A percentile compares a stretch with the other conserved stretches of the same genome.
phyloP scores from a whole-genome alignment of 2,797 vertebrate species.

The Gallinago solitaria region DNA sequence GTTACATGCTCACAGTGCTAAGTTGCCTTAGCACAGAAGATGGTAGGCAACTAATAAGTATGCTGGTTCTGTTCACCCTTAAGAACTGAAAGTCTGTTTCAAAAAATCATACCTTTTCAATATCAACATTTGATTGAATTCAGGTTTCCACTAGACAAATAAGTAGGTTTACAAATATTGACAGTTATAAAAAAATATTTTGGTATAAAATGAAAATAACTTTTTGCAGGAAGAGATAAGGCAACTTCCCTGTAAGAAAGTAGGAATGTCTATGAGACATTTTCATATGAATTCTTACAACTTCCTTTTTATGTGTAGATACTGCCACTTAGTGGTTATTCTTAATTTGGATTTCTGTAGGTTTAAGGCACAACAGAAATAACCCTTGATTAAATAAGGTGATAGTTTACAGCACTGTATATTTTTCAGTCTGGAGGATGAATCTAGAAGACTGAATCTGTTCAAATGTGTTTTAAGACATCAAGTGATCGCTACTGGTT shows the following conservation, averaged over 20 bases:
- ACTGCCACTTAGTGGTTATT: constrained; percentile 62
- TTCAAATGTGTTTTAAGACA: neutral
- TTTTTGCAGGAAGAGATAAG: neutral
- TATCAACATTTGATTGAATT: neutral
- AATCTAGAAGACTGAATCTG: neutral
- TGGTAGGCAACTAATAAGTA: neutral
- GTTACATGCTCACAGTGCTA: neutral
- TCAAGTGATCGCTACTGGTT: neutral
- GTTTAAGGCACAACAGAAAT: neutral
- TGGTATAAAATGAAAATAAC: neutral
- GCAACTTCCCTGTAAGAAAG: neutral
- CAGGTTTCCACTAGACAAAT: neutral
- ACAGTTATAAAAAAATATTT: neutral
- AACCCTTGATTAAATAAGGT: neutral
- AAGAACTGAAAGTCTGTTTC: neutral
- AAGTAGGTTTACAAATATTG: neutral
- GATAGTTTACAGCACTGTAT: neutral
- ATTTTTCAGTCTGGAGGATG: neutral
- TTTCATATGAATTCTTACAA: neutral
- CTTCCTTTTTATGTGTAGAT: neutral
- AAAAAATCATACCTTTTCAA: neutral
- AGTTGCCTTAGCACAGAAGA: neutral
- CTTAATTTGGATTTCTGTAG: neutral
- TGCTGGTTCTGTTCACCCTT: neutral
- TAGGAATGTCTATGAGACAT: neutral